Percentiles rank a stretch among this genome's conserved stretches.
Evolutionary conservation across 2,888 invertebrate species (phyloP).

Genomic region (Nomada lathburiana): DNA sequence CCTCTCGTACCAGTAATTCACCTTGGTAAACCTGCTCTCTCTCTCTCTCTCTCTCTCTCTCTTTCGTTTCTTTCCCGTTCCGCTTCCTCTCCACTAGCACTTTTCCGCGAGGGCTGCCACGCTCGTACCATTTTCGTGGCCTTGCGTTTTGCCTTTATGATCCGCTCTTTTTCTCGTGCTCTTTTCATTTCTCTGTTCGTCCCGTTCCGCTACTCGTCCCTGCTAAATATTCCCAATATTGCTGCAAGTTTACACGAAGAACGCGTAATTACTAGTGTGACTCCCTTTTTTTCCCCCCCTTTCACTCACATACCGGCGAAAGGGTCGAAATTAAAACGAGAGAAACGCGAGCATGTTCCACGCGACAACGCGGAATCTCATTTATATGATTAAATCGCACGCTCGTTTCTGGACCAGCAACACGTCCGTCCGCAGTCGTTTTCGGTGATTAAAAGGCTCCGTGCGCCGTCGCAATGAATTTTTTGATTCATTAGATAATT

Average conservation of each 20-base stretch:
- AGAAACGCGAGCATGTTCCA: neutral
- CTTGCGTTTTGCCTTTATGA: constrained; percentile 49
- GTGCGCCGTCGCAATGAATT: constrained; percentile 23
- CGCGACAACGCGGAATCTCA: constrained; percentile 30
- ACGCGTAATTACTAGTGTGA: constrained; percentile 38
- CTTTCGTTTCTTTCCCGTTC: constrained; percentile 46
- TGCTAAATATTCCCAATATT: constrained; percentile 31
- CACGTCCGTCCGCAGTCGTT: constrained; percentile 24
- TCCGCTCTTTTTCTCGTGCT: neutral
- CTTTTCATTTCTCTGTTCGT: neutral
- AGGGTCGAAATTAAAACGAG: constrained; percentile 48
- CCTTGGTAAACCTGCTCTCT: constrained; percentile 59
- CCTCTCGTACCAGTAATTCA: constrained; percentile 60
- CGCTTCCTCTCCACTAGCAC: constrained; percentile 50
- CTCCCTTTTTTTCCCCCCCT: neutral
- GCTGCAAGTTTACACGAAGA: constrained; percentile 12
- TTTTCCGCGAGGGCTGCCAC: constrained; percentile 44
- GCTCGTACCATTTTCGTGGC: constrained; percentile 43
- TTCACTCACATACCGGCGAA: neutral
- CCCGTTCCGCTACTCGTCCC: neutral
- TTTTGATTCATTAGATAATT: constrained; percentile 57
- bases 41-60: constrained; percentile 30
- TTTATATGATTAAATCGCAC: constrained; percentile 56
- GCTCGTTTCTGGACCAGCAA: constrained; percentile 29
- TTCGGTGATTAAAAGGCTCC: constrained; percentile 44